Evolutionary conservation across 2,797 vertebrate species (phyloP), one percentile per base, ranked within the genome.

Genomic region (Bucorvus abyssinicus): DNA sequence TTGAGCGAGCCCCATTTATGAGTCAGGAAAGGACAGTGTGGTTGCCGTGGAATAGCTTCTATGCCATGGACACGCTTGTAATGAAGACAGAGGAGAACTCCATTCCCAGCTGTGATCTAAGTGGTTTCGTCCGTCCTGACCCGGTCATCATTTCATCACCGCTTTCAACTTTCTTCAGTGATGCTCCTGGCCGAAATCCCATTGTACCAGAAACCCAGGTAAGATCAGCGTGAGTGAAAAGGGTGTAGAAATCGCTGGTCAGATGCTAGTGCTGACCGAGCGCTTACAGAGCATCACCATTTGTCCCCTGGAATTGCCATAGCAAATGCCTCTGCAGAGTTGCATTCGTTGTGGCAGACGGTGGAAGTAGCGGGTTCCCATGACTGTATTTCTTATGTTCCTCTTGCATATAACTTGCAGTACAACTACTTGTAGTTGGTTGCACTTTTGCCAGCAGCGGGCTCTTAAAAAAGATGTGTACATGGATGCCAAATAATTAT

Each of bases 71-170:
- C 98, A 99, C 99, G 1, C 98, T 99, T 85, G 98, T 99, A 97
- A 98, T 99, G 98, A 99, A 99, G 98, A 99, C 99, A 5, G 99
- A 99, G 96, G 99, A 99, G 97, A 99, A 99, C 98, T 99, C 99
- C 97, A 99, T 99, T 97, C 99, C 99, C 76, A 99, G 99, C 97
- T 99, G 99, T 91, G 99, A 99, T 96, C 98, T 99, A 95, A 99
- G 99, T 59, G 99, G 99, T 84, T 99, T 99, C 97, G 98, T 99
- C 95, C 98, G 99, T 81, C 99, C 99, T 16, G 99, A 99, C 95
- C 99, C 99, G 16, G 98, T 99, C 97, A 99, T 99, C 96, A 99
- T 99, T 97, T 98, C 99, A 86, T 99, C 99, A 50, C 99, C 99
- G 1, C 98, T 99, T 95, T 99, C 99, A 65, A 99, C 99, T 92